Base-by-base conservation (phyloP, 1,140 invertebrate species). In the Atta colombica region DNA sequence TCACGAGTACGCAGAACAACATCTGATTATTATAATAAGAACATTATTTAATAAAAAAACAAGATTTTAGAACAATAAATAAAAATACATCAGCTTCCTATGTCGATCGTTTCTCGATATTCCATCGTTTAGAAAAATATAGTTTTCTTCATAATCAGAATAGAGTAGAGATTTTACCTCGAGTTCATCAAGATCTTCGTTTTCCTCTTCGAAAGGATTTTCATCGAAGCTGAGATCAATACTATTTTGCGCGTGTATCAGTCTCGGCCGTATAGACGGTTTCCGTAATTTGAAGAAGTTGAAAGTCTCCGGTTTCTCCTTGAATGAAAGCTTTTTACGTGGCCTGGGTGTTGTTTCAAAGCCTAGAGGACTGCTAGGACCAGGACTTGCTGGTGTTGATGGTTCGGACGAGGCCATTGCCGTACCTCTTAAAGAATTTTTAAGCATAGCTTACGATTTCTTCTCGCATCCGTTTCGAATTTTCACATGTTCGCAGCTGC, bases 271-370 rank as follows among this genome's bases (percentile, higher is more conserved):
- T 0, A 55, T 14, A 25, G 88, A 92, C 3, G 92, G 90, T 71
- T 93, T 95, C 87, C 94, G 94, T 87, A 95, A 89, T 86, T 94
- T 94, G 84, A 95, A 91, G 75, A 94, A 95, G 5, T 95, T 94
- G 82, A 97, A 96, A n/a, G 97, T 97, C 94, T 98, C 97, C 1
- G 98, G 98, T 91, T 35, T 35, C 31, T 98, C 98, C 78, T 98
- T 96, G 92, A 98, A 98, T 0, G 97, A 98, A 1, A 98, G 95
- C 92, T 98, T 98, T 94, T 98, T 98, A 31, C 97, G 95, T 0
- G 98, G 98, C 88, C 97, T 96, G 75, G 97, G 96, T 25, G 95
- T 94, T 21, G 95, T 94, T 84, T 96, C 95, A 31, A 72, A 63
- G 2, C 77, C 77, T 72, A 87, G 75, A 1, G 90, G 94, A 90